Conservation (phyloP, 2,888 invertebrate genomes). For the Syrista parreyssii region DNA sequence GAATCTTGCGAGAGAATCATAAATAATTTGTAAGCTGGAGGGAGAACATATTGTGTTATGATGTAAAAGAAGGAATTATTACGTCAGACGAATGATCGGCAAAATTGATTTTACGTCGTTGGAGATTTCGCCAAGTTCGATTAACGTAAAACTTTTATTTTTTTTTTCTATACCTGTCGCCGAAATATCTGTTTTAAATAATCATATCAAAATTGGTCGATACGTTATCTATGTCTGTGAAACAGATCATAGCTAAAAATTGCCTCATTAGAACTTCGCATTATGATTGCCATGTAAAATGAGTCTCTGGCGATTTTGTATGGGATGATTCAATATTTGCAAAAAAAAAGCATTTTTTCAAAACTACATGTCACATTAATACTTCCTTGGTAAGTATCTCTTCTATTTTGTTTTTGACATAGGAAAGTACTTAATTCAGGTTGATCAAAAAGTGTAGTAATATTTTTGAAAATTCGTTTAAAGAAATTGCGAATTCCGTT, state of each 20-base stretch:
- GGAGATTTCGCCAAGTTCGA: background rate
- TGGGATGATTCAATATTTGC: background rate
- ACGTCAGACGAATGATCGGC: background rate
- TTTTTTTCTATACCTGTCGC: background rate
- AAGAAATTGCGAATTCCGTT: background rate
- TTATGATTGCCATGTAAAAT: background rate
- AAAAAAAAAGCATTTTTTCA: background rate
- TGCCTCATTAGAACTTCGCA: background rate
- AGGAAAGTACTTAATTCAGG: background rate
- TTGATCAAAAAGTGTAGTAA: background rate
- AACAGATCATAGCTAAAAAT: background rate
- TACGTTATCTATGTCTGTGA: background rate
- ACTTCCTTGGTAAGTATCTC: too few relatives aligned
- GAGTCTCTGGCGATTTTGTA: background rate
- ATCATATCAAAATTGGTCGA: background rate
- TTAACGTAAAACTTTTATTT: background rate
- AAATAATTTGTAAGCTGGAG: background rate
- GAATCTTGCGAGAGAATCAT: background rate
- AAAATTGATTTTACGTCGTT: background rate
- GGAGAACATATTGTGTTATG: background rate
- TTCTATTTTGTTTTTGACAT: background rate
- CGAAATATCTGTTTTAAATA: background rate
- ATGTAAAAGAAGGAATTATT: background rate
- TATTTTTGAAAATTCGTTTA: background rate
- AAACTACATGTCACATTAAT: background rate